Evolutionary conservation across 2,888 invertebrate species (phyloP).

Genomic region (Callosobruchus maculatus): DNA sequence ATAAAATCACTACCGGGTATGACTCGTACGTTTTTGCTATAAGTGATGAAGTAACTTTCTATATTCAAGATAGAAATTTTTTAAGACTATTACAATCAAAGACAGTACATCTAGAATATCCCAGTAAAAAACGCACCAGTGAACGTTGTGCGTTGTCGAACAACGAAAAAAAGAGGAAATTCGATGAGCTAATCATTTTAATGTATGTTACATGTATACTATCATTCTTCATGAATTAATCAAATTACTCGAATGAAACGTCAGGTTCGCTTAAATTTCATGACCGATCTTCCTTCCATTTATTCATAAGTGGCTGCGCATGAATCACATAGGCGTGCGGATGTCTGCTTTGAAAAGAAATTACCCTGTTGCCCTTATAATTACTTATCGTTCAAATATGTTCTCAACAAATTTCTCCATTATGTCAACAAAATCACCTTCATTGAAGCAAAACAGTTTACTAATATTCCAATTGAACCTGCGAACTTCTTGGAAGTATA

Average conservation of each 20-base stretch:
- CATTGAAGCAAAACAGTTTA: no score
- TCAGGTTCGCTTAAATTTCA: slow-evolving; percentile 14
- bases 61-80: no score
- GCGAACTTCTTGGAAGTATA: no score
- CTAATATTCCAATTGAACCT: no score
- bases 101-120: no score
- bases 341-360: neutral
- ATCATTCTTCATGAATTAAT: slow-evolving; percentile 28
- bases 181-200: slow-evolving; percentile 19
- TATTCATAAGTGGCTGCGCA: neutral
- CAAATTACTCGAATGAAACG: slow-evolving; percentile 22
- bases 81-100: no score
- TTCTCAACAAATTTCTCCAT: no score
- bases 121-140: neutral
- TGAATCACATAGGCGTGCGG: neutral
- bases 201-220: slow-evolving; percentile 16
- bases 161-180: slow-evolving; percentile 12
- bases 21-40: no score
- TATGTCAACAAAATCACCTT: no score
- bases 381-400: no score
- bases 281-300: neutral
- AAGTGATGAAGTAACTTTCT: no score
- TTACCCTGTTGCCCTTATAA: neutral
- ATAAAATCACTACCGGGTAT: no score
- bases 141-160: slow-evolving; percentile 2